A percentile compares a stretch with the other conserved stretches of the same genome.
Evolutionary conservation across 1,140 invertebrate species (phyloP).

Genomic region (Anoplolepis gracilipes): DNA sequence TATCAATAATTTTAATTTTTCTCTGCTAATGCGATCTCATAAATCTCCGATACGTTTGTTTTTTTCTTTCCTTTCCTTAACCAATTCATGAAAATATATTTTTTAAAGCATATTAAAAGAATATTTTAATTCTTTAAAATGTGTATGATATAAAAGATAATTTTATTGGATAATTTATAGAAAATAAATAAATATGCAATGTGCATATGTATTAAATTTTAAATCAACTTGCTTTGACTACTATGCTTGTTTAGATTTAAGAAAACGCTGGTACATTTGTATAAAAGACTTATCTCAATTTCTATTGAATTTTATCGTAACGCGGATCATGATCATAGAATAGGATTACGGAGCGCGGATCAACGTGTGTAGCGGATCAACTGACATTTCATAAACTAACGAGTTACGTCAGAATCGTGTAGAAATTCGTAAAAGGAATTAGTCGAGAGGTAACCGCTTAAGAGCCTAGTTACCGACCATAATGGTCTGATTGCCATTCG

Average conservation of each 20-base stretch:
- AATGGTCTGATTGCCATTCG: constrained; percentile 16
- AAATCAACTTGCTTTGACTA: background rate
- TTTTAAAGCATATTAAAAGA: background rate
- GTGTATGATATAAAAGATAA: background rate
- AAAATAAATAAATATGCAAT: background rate
- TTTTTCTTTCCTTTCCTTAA: background rate
- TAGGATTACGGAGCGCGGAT: background rate
- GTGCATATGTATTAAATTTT: background rate
- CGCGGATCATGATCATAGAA: constrained; percentile 2
- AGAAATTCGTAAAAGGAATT: constrained; percentile 18
- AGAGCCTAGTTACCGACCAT: background rate
- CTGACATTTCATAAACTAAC: constrained; percentile 21
- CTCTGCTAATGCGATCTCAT: background rate
- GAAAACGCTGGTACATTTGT: background rate
- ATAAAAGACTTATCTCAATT: background rate
- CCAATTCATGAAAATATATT: background rate
- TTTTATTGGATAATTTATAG: background rate
- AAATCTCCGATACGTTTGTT: constrained; percentile 1
- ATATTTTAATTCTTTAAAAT: background rate
- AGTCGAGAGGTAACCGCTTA: background rate
- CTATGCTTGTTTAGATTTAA: background rate
- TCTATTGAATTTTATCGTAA: constrained; percentile 21
- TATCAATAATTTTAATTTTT: constrained; percentile 66
- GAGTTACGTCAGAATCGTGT: constrained; percentile 27
- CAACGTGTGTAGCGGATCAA: constrained; percentile 1